Evolutionary conservation across 2,113 vertebrate genomes (phyloP), one percentile per base, ranked within the genome.

Genomic region (Oreochromis niloticus): DNA sequence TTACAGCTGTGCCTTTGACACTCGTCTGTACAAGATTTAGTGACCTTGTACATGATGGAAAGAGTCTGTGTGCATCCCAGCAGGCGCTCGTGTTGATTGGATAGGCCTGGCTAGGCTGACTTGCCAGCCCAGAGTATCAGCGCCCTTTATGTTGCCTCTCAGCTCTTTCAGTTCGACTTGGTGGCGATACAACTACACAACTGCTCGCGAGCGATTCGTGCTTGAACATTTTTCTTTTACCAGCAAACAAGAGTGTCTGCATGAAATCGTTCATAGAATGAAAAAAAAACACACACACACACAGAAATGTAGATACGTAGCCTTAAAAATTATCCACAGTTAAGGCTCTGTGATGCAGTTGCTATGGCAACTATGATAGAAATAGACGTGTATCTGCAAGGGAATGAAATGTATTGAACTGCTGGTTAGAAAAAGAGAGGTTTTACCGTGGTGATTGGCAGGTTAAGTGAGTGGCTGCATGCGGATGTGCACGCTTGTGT

Each of bases 321-420:
- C 93, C 85, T 57, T 91, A 92, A 91, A 96, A 96, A 96, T 95
- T 93, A 96, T 95, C 96, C 95, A 94, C 95, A 93, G 96, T 96
- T 95, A 95, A 93, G 90, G 93, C 94, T 88, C 94, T 94, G 94
- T 95, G 94, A 96, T 95, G 94, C 95, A 95, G 96, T 97, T 96
- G 95, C 96, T 94, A 96, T 96, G 96, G 96, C 94, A 96, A 97
- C 96, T 82, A 92, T 96, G 95, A 95, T 96, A 92, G 95, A 96
- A 96, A 96, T 96, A 96, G 96, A 95, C 91, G 85, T 95, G 94
- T 94, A 94, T 96, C 96, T 96, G 95, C 95, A 93, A 94, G 92
- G 94, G 91, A 96, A 95, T 94, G 93, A 94, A 94, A 96, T 90
- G 94, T 93, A 95, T 95, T 94, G 92, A 96, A 95, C 87, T 93